phyloP scores from a whole-genome alignment of 2,888 invertebrate species.

The Allacma fusca region DNA sequence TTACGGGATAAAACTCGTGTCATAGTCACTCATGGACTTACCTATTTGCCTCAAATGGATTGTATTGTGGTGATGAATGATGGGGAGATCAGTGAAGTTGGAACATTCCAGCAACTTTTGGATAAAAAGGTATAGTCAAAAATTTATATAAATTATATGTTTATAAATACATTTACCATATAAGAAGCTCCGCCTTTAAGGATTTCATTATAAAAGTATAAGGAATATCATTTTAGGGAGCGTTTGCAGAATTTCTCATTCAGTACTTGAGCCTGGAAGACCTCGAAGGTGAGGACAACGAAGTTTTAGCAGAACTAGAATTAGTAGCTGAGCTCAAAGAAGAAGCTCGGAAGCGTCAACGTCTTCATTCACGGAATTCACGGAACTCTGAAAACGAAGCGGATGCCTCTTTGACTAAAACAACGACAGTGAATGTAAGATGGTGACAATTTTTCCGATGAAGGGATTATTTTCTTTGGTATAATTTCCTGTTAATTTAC shows the following conservation, averaged over 20 bases:
- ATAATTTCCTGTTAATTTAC: background rate
- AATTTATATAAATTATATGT: no score
- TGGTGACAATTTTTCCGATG: background rate
- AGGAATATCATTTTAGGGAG: conserved; percentile 67
- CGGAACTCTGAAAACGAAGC: conserved; percentile 73
- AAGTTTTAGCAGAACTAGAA: conserved; percentile 7
- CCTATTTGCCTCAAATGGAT: conserved; percentile 85
- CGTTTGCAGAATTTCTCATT: conserved; percentile 79
- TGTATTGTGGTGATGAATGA: conserved; percentile 87
- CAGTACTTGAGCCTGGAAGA: conserved; percentile 66
- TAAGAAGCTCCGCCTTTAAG: no score
- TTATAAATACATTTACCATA: no score
- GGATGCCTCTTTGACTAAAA: background rate
- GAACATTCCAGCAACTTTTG: conserved; percentile 88
- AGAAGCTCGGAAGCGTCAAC: conserved; percentile 6
- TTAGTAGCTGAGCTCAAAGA: conserved; percentile 22
- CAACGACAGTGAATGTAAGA: background rate
- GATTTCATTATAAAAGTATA: no score
- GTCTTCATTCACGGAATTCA: conserved; percentile 67
- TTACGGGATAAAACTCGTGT: conserved; percentile 79
- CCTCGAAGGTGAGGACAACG: conserved; percentile 57
- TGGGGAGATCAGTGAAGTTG: conserved; percentile 87
- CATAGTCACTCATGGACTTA: conserved; percentile 94
- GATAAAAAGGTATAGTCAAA: conserved; percentile 76
- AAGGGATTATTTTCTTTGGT: background rate